Evolutionary conservation across 2,113 vertebrate genomes (phyloP).

Genomic region (Athene cunicularia): DNA sequence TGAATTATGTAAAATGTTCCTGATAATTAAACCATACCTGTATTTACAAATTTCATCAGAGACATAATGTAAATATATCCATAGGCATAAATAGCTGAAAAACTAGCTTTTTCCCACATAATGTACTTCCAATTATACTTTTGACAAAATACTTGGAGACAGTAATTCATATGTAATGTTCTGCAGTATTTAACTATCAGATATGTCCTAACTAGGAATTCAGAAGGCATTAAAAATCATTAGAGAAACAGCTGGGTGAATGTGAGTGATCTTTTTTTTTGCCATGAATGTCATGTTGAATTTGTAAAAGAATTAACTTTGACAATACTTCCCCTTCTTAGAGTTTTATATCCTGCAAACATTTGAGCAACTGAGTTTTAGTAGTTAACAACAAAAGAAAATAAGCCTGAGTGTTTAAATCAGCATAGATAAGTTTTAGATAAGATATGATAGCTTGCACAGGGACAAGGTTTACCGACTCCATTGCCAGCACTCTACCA

Average conservation of each 20-base stretch:
- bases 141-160: neutral
- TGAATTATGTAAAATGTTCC: neutral
- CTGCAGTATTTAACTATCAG: constrained; percentile 2
- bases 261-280: neutral
- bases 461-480: neutral
- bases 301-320: constrained; percentile 1
- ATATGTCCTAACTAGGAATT: constrained; percentile 11
- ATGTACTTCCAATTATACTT: constrained; percentile 22
- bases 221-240: neutral
- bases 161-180: neutral
- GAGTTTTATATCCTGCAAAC: neutral
- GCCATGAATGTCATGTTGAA: neutral
- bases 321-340: neutral
- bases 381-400: neutral
- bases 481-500: neutral
- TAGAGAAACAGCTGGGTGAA: neutral
- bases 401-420: neutral
- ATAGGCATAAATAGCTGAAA: neutral
- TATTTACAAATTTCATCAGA: neutral
- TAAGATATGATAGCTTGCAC: neutral
- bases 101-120: neutral
- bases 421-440: neutral
- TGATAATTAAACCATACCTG: neutral
- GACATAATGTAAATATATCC: neutral
- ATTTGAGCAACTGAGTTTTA: neutral